Conservation (phyloP, 1,140 invertebrate species). For the Neuroterus valhalla region DNA sequence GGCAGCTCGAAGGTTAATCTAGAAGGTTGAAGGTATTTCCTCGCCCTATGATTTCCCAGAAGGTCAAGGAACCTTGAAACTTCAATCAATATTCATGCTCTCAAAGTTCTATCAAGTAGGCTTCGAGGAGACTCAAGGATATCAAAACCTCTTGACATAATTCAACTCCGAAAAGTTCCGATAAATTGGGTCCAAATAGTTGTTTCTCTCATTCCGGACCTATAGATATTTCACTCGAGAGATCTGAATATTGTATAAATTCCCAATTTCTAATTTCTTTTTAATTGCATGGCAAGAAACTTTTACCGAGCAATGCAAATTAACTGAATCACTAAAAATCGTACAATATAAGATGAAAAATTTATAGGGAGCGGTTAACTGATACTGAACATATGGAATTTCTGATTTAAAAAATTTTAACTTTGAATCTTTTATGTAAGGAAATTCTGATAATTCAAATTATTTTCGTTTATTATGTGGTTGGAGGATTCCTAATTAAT, state of each 20-base stretch:
- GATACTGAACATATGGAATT: no score
- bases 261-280: neutral
- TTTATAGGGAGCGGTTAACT: no score
- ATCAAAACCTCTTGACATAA: neutral
- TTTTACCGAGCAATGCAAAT: neutral
- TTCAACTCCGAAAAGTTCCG: neutral
- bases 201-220: neutral
- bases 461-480: no score
- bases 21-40: constrained; percentile 10
- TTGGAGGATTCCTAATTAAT: no score
- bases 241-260: neutral
- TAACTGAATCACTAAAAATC: neutral
- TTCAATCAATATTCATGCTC: constrained; percentile 7
- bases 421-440: no score
- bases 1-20: constrained; percentile 19
- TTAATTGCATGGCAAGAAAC: neutral
- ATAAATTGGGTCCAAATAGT: constrained; percentile 3
- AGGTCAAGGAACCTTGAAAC: constrained; percentile 17
- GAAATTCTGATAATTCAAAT: no score
- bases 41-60: neutral
- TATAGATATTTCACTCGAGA: neutral
- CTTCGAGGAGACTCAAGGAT: neutral
- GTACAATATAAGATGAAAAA: no score
- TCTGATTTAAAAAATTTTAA: no score
- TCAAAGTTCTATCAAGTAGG: neutral